Conservation (phyloP, 2,888 invertebrate species). For the Drosophila falleni region DNA sequence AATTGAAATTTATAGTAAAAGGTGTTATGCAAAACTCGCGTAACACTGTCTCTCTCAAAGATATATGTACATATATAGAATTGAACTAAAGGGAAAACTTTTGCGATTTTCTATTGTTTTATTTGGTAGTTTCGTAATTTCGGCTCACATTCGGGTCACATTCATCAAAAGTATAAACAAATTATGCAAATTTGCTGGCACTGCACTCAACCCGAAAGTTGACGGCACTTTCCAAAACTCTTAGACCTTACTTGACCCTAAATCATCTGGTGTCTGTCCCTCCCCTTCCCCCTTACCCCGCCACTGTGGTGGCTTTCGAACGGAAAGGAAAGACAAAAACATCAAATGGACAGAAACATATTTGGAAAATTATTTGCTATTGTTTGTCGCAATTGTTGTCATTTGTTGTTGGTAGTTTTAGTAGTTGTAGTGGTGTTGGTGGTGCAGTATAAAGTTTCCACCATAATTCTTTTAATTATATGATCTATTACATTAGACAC, state of each 20-base stretch:
- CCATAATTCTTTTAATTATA: slow-evolving; percentile 83
- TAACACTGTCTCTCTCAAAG: slow-evolving; percentile 25
- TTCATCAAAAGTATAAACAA: slow-evolving; percentile 69
- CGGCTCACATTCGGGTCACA: slow-evolving; percentile 36
- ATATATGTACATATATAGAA: not conserved
- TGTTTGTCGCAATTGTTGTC: slow-evolving; percentile 67
- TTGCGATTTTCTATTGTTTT: slow-evolving; percentile 40
- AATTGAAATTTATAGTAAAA: slow-evolving; percentile 4
- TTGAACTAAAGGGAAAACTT: slow-evolving; percentile 14
- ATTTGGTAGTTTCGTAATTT: slow-evolving; percentile 49
- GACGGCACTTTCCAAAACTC: slow-evolving; percentile 67
- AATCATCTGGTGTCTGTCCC: slow-evolving; percentile 62
- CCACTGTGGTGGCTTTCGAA: slow-evolving; percentile 15
- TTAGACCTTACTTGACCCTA: slow-evolving; percentile 59
- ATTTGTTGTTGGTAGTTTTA: slow-evolving; percentile 31
- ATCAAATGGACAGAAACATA: slow-evolving; percentile 26
- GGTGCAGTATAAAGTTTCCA: slow-evolving; percentile 57
- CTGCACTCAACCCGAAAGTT: slow-evolving; percentile 54
- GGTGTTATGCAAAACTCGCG: slow-evolving; percentile 35
- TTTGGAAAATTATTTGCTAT: slow-evolving; percentile 76
- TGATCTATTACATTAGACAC: slow-evolving; percentile 78
- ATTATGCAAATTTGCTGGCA: slow-evolving; percentile 72
- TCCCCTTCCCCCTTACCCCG: not conserved
- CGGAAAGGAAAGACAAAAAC: slow-evolving; percentile 57
- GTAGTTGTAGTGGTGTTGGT: slow-evolving; percentile 12